Conservation (phyloP, 2,113 vertebrate species). For the Cichladusa arquata region DNA sequence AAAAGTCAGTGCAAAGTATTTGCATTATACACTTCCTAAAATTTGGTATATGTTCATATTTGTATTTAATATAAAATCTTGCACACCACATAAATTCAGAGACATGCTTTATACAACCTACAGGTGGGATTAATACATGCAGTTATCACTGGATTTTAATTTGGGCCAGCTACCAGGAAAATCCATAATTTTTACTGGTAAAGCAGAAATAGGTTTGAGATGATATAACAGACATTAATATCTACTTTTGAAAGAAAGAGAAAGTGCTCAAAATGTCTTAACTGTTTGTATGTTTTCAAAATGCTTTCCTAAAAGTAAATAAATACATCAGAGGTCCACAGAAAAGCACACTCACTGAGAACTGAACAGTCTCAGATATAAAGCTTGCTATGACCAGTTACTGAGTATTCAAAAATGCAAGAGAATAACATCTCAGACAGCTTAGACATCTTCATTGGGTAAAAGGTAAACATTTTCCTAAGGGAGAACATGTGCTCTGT, state of each 20-base stretch:
- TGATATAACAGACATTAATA: neutral
- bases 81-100: rapidly evolving
- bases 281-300: neutral
- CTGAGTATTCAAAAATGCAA: neutral
- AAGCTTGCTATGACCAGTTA: neutral
- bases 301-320: neutral
- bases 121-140: neutral
- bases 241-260: neutral
- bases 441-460: neutral
- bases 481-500: neutral
- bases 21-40: neutral
- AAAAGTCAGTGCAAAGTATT: neutral
- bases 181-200: neutral
- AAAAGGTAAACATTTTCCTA: neutral
- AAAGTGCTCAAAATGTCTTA: neutral
- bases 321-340: neutral
- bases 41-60: neutral
- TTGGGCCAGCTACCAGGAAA: neutral
- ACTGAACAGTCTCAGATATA: neutral
- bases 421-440: neutral
- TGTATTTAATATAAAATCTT: neutral
- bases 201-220: neutral
- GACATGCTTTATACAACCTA: neutral
- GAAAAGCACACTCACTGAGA: neutral
- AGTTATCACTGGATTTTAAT: neutral